phyloP scores from a whole-genome alignment of 2,888 invertebrate genomes.

The Sminthurides aquaticus region DNA sequence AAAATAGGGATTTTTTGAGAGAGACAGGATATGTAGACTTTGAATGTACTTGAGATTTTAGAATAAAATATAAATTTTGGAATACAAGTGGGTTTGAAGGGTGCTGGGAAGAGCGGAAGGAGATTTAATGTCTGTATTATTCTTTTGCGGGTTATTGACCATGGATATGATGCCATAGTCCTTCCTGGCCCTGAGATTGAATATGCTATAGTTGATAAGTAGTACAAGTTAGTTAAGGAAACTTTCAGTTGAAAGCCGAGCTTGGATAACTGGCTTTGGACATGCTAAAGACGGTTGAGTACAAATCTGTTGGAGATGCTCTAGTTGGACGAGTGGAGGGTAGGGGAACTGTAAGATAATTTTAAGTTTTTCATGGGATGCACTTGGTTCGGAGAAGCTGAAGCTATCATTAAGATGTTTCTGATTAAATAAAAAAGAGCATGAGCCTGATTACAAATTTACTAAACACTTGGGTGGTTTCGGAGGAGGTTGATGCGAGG shows the following conservation, averaged over 20 bases:
- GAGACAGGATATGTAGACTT: no score
- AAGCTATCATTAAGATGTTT: neutral
- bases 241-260: no score
- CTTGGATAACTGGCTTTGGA: no score
- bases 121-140: slow-evolving; percentile 3
- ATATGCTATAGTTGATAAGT: no score
- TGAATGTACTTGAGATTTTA: no score
- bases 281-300: no score
- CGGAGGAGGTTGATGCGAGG: no score
- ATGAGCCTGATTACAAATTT: neutral
- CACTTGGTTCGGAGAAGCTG: neutral
- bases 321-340: neutral
- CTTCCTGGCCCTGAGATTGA: neutral
- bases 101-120: neutral
- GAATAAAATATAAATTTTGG: no score
- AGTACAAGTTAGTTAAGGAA: no score
- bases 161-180: neutral
- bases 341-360: neutral
- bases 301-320: neutral
- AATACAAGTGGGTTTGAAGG: no score
- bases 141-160: neutral
- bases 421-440: neutral
- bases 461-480: neutral
- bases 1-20: no score
- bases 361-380: neutral